These are phyloP conservation scores for Cheilosia vernalis DNA, from an alignment of 2,888 invertebrate species.

Conservation along the genomic window DNA sequence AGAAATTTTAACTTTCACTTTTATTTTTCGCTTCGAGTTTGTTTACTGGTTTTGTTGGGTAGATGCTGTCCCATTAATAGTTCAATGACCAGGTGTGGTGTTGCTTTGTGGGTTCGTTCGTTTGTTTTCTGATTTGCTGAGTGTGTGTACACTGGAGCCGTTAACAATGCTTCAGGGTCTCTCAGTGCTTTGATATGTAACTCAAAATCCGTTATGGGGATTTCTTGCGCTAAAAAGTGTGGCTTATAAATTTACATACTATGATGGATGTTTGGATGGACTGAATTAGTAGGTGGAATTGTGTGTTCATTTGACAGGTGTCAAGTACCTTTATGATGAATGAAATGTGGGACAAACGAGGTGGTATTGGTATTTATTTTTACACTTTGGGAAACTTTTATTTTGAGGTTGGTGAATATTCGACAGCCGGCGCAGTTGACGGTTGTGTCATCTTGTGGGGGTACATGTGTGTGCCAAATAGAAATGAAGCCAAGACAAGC, in stretches of 20 bases:
- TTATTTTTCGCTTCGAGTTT: slow-evolving; percentile 54
- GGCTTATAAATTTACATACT: slow-evolving; percentile 58
- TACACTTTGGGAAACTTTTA: slow-evolving; percentile 2
- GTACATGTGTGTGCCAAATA: too few relatives aligned
- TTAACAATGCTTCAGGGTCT: slow-evolving; percentile 68
- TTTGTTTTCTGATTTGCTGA: slow-evolving; percentile 9
- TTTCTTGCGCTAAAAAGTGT: slow-evolving; percentile 63
- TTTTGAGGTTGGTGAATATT: background rate
- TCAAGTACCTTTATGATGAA: slow-evolving; percentile 54
- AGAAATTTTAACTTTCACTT: slow-evolving; percentile 72
- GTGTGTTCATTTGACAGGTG: slow-evolving; percentile 47
- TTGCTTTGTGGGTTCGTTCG: slow-evolving; percentile 45
- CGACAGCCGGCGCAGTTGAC: too few relatives aligned
- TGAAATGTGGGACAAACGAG: slow-evolving; percentile 42
- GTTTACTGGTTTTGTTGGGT: slow-evolving; percentile 40
- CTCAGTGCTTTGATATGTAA: slow-evolving; percentile 59
- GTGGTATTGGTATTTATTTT: slow-evolving; percentile 11
- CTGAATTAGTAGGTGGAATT: slow-evolving; percentile 30
- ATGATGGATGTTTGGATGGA: slow-evolving; percentile 26
- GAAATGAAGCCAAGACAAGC: too few relatives aligned
- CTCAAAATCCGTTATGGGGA: slow-evolving; percentile 67
- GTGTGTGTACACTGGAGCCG: slow-evolving; percentile 23
- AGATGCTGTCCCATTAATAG: slow-evolving; percentile 69
- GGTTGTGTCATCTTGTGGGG: too few relatives aligned
- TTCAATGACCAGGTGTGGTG: slow-evolving; percentile 68